Conservation (phyloP, 92 coral and sea anemone species). For the Epizoanthus stellaris region DNA sequence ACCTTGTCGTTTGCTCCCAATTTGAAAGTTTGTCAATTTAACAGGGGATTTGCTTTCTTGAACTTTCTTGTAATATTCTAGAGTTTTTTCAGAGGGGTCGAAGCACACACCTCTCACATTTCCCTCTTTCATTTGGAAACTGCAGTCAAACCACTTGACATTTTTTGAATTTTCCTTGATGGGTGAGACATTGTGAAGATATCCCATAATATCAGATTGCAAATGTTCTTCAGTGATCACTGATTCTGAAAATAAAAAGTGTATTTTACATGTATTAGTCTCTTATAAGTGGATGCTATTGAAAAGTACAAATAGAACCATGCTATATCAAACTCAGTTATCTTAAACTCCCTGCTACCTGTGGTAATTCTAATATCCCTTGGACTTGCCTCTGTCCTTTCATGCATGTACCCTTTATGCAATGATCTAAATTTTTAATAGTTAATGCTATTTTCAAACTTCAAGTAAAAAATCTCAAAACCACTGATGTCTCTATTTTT, state of each 20-base stretch:
- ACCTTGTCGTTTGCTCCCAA: slow-evolving; percentile 37
- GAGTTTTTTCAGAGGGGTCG: slow-evolving; percentile 37
- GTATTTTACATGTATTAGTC: slow-evolving; percentile 14
- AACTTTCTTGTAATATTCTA: slow-evolving; percentile 31
- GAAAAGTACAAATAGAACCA: slow-evolving; percentile 4
- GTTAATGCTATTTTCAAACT: slow-evolving; percentile 10
- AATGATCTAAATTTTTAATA: neutral
- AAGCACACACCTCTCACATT: slow-evolving; percentile 56
- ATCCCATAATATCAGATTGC: slow-evolving; percentile 29
- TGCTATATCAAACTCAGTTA: slow-evolving; percentile 15
- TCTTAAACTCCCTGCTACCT: slow-evolving; percentile 9
- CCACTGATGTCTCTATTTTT: neutral
- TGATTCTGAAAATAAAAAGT: slow-evolving; percentile 12
- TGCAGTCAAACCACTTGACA: slow-evolving; percentile 57
- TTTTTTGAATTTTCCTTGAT: slow-evolving; percentile 47
- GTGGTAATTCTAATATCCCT: neutral
- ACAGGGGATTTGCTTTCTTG: neutral
- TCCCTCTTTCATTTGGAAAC: slow-evolving; percentile 45
- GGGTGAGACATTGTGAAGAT: slow-evolving; percentile 49
- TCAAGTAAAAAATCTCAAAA: neutral
- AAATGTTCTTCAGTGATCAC: slow-evolving; percentile 19
- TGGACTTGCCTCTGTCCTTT: neutral
- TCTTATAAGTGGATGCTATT: slow-evolving; percentile 15
- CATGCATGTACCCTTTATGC: neutral
- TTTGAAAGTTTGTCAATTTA: slow-evolving; percentile 42